Percentiles rank a stretch among this genome's conserved stretches.
Evolutionary conservation across 2,888 invertebrate species (phyloP).

Genomic region (Lasioglossum lativentre): DNA sequence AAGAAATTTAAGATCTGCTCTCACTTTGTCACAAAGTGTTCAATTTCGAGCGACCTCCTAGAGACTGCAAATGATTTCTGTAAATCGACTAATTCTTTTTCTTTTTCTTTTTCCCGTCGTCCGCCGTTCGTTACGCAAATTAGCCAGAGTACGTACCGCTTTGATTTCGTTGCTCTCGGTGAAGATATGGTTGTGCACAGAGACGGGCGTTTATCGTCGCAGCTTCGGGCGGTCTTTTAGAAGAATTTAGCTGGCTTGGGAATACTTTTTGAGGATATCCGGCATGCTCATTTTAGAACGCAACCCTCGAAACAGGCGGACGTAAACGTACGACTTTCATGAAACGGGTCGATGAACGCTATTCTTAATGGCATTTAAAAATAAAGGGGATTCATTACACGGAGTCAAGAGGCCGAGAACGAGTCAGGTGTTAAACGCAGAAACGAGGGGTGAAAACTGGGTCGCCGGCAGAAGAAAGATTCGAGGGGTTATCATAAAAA

Average conservation of each 20-base stretch:
- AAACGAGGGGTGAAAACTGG: constrained; percentile 58
- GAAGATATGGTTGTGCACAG: background rate
- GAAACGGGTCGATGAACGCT: constrained; percentile 51
- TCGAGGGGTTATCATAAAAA: constrained; percentile 56
- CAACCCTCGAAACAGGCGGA: constrained; percentile 12
- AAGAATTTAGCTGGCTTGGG: background rate
- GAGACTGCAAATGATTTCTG: no score
- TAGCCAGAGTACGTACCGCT: background rate
- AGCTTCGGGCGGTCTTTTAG: background rate
- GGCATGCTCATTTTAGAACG: background rate
- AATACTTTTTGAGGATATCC: background rate
- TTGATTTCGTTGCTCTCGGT: background rate
- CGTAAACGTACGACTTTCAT: constrained; percentile 33
- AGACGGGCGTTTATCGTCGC: background rate
- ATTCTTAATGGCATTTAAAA: constrained; percentile 59
- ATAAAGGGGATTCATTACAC: constrained; percentile 59
- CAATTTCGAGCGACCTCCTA: no score
- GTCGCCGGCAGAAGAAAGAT: constrained; percentile 57
- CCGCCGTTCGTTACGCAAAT: background rate
- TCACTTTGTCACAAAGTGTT: no score
- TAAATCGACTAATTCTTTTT: no score
- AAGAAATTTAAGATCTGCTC: no score
- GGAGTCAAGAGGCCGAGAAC: constrained; percentile 47
- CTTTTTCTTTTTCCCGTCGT: no score
- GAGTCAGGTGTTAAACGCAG: constrained; percentile 67